Evolutionary conservation across 2,113 vertebrate species (phyloP).

Genomic region (Macaca mulatta): DNA sequence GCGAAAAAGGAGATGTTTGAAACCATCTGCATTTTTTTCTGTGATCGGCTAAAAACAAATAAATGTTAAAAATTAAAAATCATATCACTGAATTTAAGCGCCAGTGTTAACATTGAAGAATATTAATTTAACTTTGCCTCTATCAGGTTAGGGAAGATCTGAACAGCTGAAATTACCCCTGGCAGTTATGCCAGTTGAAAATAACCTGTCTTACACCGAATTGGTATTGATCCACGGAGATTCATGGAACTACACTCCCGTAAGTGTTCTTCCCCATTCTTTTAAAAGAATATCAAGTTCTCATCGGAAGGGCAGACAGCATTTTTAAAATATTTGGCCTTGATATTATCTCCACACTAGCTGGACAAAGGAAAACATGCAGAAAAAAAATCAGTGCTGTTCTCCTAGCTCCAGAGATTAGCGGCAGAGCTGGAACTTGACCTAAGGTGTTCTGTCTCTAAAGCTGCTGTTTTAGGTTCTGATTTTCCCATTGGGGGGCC

Average conservation of each 20-base stretch:
- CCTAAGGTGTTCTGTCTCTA: background rate
- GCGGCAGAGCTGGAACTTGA: background rate
- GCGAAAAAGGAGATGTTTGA: conserved; percentile 88
- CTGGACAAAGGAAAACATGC: background rate
- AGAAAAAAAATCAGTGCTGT: background rate
- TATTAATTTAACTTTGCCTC: background rate
- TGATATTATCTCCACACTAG: background rate
- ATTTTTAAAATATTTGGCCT: background rate
- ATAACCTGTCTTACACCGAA: background rate
- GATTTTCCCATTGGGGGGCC: background rate
- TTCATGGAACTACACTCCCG: background rate
- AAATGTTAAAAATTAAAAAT: conserved; percentile 52
- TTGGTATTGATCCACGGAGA: background rate
- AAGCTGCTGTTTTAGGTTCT: background rate
- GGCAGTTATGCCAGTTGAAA: background rate
- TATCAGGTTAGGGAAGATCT: background rate
- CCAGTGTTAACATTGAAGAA: background rate
- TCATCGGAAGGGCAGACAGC: background rate
- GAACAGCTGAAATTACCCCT: background rate
- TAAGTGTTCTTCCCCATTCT: background rate
- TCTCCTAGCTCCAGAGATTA: background rate
- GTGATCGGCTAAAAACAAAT: conserved; percentile 83
- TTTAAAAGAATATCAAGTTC: conserved; percentile 27
- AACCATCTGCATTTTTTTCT: conserved; percentile 90
- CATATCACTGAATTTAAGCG: background rate